Evolutionary conservation across 2,113 vertebrate species (phyloP), one percentile per base, ranked within the genome.

Genomic region (Chinchilla lanigera): DNA sequence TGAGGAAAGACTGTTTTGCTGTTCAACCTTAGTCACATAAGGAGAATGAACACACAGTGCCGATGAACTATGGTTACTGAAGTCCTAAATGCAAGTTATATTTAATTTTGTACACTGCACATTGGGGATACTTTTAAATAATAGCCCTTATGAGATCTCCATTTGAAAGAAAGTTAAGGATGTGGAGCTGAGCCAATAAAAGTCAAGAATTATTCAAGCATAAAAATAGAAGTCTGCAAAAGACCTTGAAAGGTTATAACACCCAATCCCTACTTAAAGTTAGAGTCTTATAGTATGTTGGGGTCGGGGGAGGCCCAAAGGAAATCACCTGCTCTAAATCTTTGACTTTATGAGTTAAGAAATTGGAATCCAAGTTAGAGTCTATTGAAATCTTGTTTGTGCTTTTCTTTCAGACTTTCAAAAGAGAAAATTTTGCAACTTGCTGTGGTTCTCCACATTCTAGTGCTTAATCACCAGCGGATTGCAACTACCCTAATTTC

Each of bases 21-120:
- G 90, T 93, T 97, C 95, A 95, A 98, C 94, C 88, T 96, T 97
- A 95, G 96, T 96, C 73, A 90, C 88, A 91, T 47, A 96, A 95
- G 75, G 90, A 96, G 90, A 94, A 82, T 56, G 60, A 97, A 95
- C 67, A 90, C 35, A 67, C 16, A 90, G 47, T 65, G 44, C 88
- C n/a, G 38, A 96, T 89, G 82, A 98, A 86, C 67, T 93, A 56
- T 78, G 96, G 92, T 86, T 73, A 90, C 3, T 80, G 41, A 96
- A 88, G 88, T 92, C 69, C 71, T 96, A 96, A 95, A 95, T 50
- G 58, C 38, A 94, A 60, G 77, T 80, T 97, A 91, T 86, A 93
- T 92, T 95, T 98, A 97, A 94, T 97, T 93, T 69, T 85, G 50
- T 78, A 89, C 88, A 94, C 58, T 50, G 67, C 50, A 81, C 90